Evolutionary conservation across 2,113 vertebrate species (phyloP).

Genomic region (Nothoprocta pentlandii): DNA sequence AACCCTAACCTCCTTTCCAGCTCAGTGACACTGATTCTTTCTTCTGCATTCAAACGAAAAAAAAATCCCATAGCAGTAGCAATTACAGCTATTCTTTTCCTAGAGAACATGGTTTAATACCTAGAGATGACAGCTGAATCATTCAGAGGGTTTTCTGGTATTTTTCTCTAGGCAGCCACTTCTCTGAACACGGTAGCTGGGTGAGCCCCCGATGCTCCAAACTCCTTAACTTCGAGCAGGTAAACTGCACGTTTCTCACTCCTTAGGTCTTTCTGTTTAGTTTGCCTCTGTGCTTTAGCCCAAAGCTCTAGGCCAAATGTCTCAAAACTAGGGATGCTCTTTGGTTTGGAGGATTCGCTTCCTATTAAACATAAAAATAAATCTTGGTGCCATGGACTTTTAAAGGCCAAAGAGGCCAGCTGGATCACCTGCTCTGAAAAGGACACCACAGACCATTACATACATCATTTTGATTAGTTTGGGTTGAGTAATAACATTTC

Average conservation of each 20-base stretch:
- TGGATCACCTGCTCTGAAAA: neutral
- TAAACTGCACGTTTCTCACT: neutral
- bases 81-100: neutral
- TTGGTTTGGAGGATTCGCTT: neutral
- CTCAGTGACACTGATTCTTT: neutral
- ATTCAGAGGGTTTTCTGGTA: neutral
- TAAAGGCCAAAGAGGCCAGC: neutral
- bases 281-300: neutral
- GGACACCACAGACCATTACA: neutral
- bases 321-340: neutral
- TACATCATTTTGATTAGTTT: neutral
- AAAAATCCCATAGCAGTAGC: neutral
- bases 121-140: neutral
- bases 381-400: neutral
- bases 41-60: neutral
- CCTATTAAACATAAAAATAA: neutral
- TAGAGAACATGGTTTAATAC: neutral
- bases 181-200: neutral
- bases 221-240: rapidly evolving
- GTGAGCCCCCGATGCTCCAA: neutral
- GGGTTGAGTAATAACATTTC: neutral
- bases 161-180: neutral
- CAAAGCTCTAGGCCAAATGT: neutral
- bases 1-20: neutral
- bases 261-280: neutral